phyloP scores from a whole-genome alignment of 2,888 invertebrate species.

The Macrosoma leucophasiata region DNA sequence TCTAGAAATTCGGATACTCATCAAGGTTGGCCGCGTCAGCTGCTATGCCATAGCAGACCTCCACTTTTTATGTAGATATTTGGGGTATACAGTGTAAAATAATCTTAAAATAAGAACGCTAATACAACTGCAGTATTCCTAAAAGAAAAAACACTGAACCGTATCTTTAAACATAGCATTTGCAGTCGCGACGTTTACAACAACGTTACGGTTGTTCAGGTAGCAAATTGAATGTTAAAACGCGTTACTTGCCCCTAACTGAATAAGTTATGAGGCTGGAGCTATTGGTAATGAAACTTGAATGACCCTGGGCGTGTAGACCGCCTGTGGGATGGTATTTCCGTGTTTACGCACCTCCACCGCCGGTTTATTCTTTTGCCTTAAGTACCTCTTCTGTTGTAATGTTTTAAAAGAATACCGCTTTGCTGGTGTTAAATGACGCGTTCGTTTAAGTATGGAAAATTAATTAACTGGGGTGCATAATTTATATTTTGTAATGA shows the following conservation, averaged over 20 bases:
- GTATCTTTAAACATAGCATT: no score
- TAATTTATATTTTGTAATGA: no score
- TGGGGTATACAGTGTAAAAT: no score
- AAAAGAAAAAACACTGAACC: constrained; percentile 19
- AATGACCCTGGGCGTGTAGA: constrained; percentile 59
- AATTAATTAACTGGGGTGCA: no score
- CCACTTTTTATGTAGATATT: no score
- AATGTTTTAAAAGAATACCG: constrained; percentile 30
- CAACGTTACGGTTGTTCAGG: constrained; percentile 53
- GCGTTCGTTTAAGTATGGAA: no score
- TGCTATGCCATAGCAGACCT: no score
- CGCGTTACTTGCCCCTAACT: constrained; percentile 64
- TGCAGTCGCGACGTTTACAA: constrained; percentile 38
- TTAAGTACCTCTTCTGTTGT: constrained; percentile 40
- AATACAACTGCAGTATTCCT: constrained; percentile 8
- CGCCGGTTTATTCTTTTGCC: constrained; percentile 40
- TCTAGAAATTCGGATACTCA: no score
- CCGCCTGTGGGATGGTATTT: constrained; percentile 51
- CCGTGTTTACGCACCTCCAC: constrained; percentile 48
- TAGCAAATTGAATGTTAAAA: constrained; percentile 70
- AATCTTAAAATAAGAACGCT: no score
- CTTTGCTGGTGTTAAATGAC: no score
- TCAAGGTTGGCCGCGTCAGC: no score
- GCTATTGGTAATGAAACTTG: constrained; percentile 72
- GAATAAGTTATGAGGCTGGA: constrained; percentile 67